Conservation (phyloP, 2,888 invertebrate species). For the Desoria tigrina region DNA sequence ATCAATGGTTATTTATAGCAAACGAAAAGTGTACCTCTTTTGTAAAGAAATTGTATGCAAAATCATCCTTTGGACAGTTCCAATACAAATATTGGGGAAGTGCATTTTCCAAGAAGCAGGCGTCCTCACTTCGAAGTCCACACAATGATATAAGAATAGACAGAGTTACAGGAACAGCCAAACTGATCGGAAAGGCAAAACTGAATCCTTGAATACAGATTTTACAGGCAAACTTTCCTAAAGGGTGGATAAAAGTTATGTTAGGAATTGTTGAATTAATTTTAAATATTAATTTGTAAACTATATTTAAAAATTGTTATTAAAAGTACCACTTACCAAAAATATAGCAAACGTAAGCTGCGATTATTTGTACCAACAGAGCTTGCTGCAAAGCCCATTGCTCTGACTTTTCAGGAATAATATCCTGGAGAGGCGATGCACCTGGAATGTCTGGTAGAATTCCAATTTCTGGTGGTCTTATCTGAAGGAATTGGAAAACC, state of each 20-base stretch:
- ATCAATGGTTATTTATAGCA: too few species aligned
- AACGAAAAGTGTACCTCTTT: too few species aligned
- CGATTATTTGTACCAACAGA: conserved; percentile 34
- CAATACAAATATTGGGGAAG: conserved; percentile 90
- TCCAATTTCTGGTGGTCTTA: conserved; percentile 39
- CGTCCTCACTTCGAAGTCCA: conserved; percentile 80
- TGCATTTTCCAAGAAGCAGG: conserved; percentile 82
- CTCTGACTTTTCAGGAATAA: conserved; percentile 48
- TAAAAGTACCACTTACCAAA: conserved; percentile 6
- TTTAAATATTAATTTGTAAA: conserved; percentile 1
- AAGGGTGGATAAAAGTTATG: conserved; percentile 39
- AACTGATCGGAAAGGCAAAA: conserved; percentile 92
- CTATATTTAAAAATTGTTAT: background rate
- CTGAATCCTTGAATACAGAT: conserved; percentile 96
- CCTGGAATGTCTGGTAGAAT: conserved; percentile 72
- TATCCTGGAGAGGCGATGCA: conserved; percentile 60
- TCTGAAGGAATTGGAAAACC: conserved; percentile 14
- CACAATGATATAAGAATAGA: conserved; percentile 84
- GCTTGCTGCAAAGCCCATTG: conserved; percentile 40
- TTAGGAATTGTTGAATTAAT: background rate
- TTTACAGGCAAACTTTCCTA: conserved; percentile 90
- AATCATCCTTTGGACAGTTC: conserved; percentile 79
- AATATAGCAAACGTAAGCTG: conserved; percentile 9
- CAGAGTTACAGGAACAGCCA: conserved; percentile 87
- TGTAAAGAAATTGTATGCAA: conserved; percentile 78